Conservation (phyloP, 2,888 invertebrate genomes). For the Dorcus parallelipipedus region DNA sequence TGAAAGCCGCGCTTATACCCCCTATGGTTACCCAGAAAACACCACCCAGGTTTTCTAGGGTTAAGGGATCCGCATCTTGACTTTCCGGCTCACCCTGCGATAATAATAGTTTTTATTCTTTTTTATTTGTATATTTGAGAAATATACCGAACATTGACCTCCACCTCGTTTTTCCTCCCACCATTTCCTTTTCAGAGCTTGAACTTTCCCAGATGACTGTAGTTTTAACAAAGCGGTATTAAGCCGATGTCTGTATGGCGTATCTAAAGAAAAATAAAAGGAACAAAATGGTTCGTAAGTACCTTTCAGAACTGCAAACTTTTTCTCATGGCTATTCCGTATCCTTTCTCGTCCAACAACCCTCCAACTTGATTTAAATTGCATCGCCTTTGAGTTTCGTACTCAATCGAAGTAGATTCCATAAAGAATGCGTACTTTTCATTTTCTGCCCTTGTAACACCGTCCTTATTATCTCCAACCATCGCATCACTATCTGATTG, state of each 20-base stretch:
- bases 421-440: constrained; percentile 41
- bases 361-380: constrained; percentile 69
- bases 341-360: constrained; percentile 65
- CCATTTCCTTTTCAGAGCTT: constrained; percentile 70
- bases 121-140: too few relatives aligned
- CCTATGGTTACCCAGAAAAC: constrained; percentile 71
- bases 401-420: constrained; percentile 72
- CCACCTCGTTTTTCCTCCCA: constrained; percentile 73
- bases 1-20: constrained; percentile 61
- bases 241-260: constrained; percentile 64
- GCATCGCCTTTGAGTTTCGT: constrained; percentile 73
- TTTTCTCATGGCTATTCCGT: constrained; percentile 40
- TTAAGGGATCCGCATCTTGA: constrained; percentile 46
- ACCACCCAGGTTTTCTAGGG: constrained; percentile 74
- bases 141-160: constrained; percentile 58
- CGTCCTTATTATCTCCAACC: constrained; percentile 36
- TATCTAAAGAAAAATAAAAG: constrained; percentile 40
- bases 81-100: constrained; percentile 25
- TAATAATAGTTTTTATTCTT: too few relatives aligned
- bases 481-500: constrained; percentile 40
- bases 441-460: constrained; percentile 32
- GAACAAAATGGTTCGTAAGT: too few relatives aligned
- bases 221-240: constrained; percentile 70
- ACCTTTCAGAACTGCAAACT: constrained; percentile 20
- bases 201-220: constrained; percentile 70